Evolutionary conservation across 2,888 invertebrate genomes (phyloP), one percentile per base, ranked within the genome.

Genomic region (Melieria omissa): DNA sequence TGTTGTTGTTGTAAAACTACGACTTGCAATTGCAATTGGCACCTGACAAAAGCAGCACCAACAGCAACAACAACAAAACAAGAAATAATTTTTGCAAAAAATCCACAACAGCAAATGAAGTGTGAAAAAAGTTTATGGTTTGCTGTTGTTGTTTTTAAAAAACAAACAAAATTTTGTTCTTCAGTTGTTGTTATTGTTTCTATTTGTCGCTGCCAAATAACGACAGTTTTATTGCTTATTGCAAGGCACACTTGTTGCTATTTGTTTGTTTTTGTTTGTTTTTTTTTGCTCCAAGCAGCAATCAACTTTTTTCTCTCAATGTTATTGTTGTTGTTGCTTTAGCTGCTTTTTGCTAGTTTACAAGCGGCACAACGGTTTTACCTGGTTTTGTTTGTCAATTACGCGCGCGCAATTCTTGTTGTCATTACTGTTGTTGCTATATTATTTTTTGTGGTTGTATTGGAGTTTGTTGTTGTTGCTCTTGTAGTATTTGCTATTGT

Each of bases 351-450:
- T 16, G 16, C 16, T 16, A 16, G 16, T 16, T 16, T 16, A 16
- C 16, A 16, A 16, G 16, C 16, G 16, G 16, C 16, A 5, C 6
- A 52, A 52, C 52, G 9, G 4, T 52, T 52, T 52, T 49, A n/a
- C 9, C 65, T 60, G 54, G 45, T 65, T 57, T 65, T 72, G 61
- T 12, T 14, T 61, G 67, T 61, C 29, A 63, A 46, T 66, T 52
- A 14, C 9, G 52, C 14, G 52, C 14, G 52, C n/a, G 70, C 41
- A 54, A 65, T 45, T 70, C n/a, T 52, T 68, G 67, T 42, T 70
- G 16, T 47, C 63, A 29, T 29, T 70, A 52, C 61, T 62, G 71
- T 72, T 74, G 75, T 71, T 68, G 73, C 73, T 70, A 70, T 70
- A 70, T 74, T 75, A 67, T 71, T 29, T 29, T 29, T 29, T 29